Percentiles rank a stretch among this genome's conserved stretches.
phyloP scores from a whole-genome alignment of 2,888 invertebrate species.

The Cosmia trapezina region DNA sequence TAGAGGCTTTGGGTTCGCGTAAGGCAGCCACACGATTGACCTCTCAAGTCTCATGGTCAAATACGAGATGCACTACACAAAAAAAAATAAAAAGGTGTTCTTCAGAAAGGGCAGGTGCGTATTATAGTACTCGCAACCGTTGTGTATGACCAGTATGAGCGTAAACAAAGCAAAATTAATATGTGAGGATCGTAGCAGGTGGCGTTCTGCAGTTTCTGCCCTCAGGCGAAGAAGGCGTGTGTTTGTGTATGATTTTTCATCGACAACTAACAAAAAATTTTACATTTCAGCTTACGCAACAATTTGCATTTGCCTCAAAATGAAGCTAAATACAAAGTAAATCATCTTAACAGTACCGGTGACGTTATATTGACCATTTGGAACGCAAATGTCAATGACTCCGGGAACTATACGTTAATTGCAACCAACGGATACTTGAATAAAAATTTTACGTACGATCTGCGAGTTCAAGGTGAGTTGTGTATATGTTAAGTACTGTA shows the following conservation, averaged over 20 bases:
- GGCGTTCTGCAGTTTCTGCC: neutral
- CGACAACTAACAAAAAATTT: neutral
- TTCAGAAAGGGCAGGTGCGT: neutral
- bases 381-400: conserved; percentile 72
- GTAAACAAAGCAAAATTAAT: neutral
- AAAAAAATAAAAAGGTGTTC: no score
- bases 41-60: no score
- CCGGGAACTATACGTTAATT: conserved; percentile 79
- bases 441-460: conserved; percentile 65
- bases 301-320: conserved; percentile 61
- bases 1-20: no score
- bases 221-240: neutral
- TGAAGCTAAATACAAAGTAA: conserved; percentile 62
- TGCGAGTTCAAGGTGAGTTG: conserved; percentile 74
- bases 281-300: conserved; percentile 59
- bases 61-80: no score
- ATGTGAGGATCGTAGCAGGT: neutral
- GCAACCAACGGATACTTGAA: conserved; percentile 71
- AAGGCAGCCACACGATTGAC: no score
- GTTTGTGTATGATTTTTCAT: neutral
- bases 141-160: neutral
- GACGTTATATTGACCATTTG: conserved; percentile 66
- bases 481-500: neutral
- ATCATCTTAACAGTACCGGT: conserved; percentile 1
- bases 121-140: neutral